Evolutionary conservation across 2,797 vertebrate genomes (phyloP).

Genomic region (Cheirogaleus major): DNA sequence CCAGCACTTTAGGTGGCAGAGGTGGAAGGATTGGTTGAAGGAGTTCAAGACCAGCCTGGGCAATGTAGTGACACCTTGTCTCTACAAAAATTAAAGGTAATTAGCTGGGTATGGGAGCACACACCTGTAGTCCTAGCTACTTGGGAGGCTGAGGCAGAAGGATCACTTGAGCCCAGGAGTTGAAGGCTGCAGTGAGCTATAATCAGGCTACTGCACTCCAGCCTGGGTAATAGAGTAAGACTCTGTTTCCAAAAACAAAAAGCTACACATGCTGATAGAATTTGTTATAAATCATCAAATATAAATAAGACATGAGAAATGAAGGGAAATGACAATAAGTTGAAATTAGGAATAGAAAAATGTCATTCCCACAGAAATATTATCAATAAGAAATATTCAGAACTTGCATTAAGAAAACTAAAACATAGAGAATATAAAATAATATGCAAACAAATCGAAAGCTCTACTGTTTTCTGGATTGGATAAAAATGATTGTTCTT

Average conservation of each 20-base stretch:
- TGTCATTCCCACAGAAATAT: background rate
- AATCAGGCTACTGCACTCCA: background rate
- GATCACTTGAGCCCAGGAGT: background rate
- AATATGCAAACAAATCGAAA: background rate
- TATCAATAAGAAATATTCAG: conserved; percentile 36
- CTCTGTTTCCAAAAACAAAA: background rate
- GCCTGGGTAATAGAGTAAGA: background rate
- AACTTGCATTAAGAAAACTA: background rate
- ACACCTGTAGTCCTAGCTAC: background rate
- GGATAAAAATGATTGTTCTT: background rate
- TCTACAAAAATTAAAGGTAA: background rate
- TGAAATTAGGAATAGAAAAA: conserved; percentile 38
- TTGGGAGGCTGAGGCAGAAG: background rate
- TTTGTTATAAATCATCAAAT: background rate
- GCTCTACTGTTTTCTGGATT: background rate
- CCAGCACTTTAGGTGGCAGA: too few species aligned
- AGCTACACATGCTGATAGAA: background rate
- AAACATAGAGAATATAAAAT: background rate
- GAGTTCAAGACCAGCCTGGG: too few species aligned
- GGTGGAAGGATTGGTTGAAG: too few species aligned
- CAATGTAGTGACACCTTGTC: too few species aligned
- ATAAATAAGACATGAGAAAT: conserved; percentile 3
- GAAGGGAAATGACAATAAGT: background rate
- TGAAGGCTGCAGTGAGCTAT: background rate
- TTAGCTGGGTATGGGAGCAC: background rate